Conservation (phyloP, 2,113 vertebrate species). For the Centrocercus urophasianus region DNA sequence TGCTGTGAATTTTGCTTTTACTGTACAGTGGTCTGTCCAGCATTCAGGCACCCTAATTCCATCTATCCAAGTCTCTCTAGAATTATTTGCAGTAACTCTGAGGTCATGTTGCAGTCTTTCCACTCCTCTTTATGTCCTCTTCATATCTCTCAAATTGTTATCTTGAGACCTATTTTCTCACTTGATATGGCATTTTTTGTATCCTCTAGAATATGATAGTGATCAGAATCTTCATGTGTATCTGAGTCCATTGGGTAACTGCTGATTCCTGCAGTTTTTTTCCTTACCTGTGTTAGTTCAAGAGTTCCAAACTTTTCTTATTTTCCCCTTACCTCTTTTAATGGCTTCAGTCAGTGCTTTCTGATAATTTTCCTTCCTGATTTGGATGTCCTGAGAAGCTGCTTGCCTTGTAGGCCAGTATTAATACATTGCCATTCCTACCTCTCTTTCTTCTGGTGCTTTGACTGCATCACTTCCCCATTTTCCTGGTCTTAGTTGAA, state of each 20-base stretch:
- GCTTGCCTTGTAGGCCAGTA: neutral
- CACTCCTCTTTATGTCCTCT: neutral
- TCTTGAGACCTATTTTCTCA: neutral
- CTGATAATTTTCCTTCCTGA: neutral
- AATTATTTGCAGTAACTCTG: neutral
- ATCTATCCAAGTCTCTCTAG: fast-evolving
- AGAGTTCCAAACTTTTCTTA: neutral
- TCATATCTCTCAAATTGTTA: neutral
- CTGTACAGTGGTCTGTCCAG: neutral
- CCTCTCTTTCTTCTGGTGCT: neutral
- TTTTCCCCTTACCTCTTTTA: neutral
- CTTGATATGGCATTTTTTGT: neutral
- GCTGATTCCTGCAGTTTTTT: neutral
- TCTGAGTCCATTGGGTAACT: neutral
- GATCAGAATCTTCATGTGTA: neutral
- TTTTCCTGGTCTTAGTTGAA: neutral
- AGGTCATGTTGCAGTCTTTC: neutral
- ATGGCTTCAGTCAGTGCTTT: neutral
- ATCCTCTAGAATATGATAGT: neutral
- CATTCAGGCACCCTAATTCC: neutral
- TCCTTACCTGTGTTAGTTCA: neutral
- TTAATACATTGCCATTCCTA: neutral
- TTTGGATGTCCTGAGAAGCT: neutral
- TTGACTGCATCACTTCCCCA: neutral
- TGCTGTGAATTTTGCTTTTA: neutral